Evolutionary conservation across 2,797 vertebrate genomes (phyloP), one percentile per base, ranked within the genome.

Genomic region (Micrastur ruficollis): DNA sequence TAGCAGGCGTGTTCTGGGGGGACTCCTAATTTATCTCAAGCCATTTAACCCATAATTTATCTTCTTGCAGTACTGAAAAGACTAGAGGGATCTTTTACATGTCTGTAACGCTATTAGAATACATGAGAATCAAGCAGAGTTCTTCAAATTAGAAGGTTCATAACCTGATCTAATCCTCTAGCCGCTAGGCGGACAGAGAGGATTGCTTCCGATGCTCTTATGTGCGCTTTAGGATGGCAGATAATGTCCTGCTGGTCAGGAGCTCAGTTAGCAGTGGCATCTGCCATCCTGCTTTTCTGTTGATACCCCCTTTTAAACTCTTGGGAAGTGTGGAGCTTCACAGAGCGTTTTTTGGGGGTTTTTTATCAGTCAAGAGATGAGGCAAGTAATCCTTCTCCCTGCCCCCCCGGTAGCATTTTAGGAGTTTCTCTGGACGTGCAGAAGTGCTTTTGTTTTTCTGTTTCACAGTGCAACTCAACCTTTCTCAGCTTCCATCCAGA

Each of bases 191-290:
- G 58, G n/a, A 7, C 15, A 22, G 52, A n/a, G 52, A 63, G 53
- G 38, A 40, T 27, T 72, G 72, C 34, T 63, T 47, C 66, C 52
- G 9, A 2, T 46, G 76, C 23, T 32, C 6, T 38, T 14, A 0
- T 0, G 2, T 9, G 10, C 1, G 0, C 32, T 81, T 68, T n/a
- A 34, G 59, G 40, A 12, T 72, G 17, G 42, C 36, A 2, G 21
- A 3, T 17, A 4, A 11, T 13, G 38, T 61, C 26, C 56, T 78
- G 14, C 46, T 93, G 76, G 31, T n/a, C 31, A 34, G 58, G 55
- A 72, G 32, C 66, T 92, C 66, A 2, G 31, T 5, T 12, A 26
- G 14, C 29, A 2, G 47, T 36, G 78, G 17, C 17, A 68, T n/a
- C 80, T 86, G 61, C 66, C 22, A 6, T 29, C 25, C 38, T 14